Conservation (phyloP, 2,888 invertebrate genomes). For the Vanessa cardui region DNA sequence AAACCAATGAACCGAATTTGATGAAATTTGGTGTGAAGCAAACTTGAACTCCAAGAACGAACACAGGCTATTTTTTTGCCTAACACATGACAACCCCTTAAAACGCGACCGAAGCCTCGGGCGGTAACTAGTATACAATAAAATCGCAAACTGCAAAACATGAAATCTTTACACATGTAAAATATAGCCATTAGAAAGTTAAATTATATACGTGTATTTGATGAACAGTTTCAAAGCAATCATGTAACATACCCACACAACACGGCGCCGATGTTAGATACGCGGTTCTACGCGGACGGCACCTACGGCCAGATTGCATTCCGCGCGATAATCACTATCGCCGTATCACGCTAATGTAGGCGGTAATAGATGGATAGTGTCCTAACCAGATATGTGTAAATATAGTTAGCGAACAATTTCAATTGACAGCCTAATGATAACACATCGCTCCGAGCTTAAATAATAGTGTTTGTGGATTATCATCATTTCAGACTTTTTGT, state of each 20-base stretch:
- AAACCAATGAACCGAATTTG: too few species aligned
- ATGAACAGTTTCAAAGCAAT: slow-evolving; percentile 20
- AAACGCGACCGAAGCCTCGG: too few species aligned
- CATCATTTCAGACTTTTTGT: neutral
- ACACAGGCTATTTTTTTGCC: too few species aligned
- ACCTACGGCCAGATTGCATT: slow-evolving; percentile 67
- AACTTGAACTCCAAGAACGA: too few species aligned
- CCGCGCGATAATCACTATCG: slow-evolving; percentile 58
- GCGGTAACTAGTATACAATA: too few species aligned
- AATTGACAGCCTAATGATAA: slow-evolving; percentile 33
- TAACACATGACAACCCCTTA: too few species aligned
- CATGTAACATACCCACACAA: slow-evolving; percentile 34
- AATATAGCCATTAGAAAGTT: neutral
- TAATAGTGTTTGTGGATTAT: neutral
- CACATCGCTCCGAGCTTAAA: neutral
- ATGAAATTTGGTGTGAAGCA: too few species aligned
- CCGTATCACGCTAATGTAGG: slow-evolving; percentile 62
- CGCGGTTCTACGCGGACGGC: slow-evolving; percentile 49
- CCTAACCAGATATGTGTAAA: slow-evolving; percentile 43
- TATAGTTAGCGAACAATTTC: slow-evolving; percentile 34
- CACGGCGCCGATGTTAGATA: slow-evolving; percentile 55
- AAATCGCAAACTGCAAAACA: neutral
- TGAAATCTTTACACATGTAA: too few species aligned
- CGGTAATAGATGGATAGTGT: slow-evolving; percentile 69
- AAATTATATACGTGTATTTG: slow-evolving; percentile 8